Evolutionary conservation across 2,113 vertebrate species (phyloP).

Genomic region (Neodon shergylaensis): DNA sequence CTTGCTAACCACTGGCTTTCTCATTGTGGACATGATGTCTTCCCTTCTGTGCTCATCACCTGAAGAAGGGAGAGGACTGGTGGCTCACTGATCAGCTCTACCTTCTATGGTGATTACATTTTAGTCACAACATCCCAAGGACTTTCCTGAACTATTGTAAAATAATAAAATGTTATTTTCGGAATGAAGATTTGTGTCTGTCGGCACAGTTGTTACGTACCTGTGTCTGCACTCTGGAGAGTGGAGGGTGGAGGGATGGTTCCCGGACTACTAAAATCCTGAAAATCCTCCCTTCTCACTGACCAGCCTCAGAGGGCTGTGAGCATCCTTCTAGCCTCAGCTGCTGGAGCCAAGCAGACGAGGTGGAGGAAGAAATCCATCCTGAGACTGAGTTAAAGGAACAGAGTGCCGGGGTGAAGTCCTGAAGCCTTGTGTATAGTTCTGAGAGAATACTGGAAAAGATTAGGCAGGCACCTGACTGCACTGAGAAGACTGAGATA

Average conservation of each 20-base stretch:
- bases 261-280: background rate
- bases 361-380: background rate
- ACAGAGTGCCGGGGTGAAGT: background rate
- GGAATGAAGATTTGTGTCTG: slow-evolving; percentile 46
- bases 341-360: background rate
- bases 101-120: slow-evolving; percentile 18
- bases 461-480: background rate
- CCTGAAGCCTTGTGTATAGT: background rate
- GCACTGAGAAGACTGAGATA: background rate
- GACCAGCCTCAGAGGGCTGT: background rate
- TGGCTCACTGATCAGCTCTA: slow-evolving; percentile 1
- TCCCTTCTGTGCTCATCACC: background rate
- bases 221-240: background rate
- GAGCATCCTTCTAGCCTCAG: background rate
- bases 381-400: background rate
- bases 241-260: background rate
- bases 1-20: background rate
- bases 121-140: slow-evolving; percentile 48
- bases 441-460: slow-evolving; percentile 10
- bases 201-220: background rate
- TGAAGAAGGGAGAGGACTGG: slow-evolving; percentile 25
- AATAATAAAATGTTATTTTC: slow-evolving; percentile 66
- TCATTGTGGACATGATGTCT: background rate
- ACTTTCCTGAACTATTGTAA: slow-evolving; percentile 73
- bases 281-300: background rate